Base-by-base conservation (phyloP, 2,113 vertebrate species). In the Gorilla gorilla region DNA sequence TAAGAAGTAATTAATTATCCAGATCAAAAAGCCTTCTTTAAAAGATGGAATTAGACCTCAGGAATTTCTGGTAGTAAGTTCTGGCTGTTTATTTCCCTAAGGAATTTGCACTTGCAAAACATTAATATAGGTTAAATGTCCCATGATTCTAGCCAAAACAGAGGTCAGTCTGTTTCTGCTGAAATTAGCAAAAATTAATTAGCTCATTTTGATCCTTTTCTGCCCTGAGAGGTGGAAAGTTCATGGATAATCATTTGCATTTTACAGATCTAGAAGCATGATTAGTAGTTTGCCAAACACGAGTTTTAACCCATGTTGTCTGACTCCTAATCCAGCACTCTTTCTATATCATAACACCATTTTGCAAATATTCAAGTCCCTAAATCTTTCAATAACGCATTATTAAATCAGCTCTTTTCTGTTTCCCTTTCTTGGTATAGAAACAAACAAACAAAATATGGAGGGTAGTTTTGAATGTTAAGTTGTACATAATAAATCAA, bases 41-140 rank as follows among this genome's bases (percentile, higher is more conserved):
- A 97, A 93, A 97, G 35, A 84, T 45, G 2, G 38, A 84, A 93
- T 93, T 85, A 85, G 52, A 89, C 12, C 38, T 90, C 57, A 94
- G 48, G 16, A 61, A 83, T 86, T 89, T 96, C 61, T 78, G 72
- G 87, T 17, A 80, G 8, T 72, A 57, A 94, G 22, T 95, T 95
- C 75, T 97, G 59, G 83, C 38, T 66, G 90, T 55, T 93, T 95
- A 78, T 90, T 87, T 90, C 30, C 23, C n/a, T 89, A 94, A 83
- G 80, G 95, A 96, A 88, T 94, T 45, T 94, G 23, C 66, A 88
- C 35, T 87, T 84, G 9, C 27, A 85, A 93, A 87, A 25, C 45
- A 78, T 50, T 86, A 91, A 75, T 79, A 95, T 8, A 73, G 66
- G 57, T 81, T 95, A 96, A 90, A 85, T 80, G 43, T 91, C 30